Evolutionary conservation across 1,140 invertebrate species (phyloP), one percentile per base, ranked within the genome.

Genomic region (Euura saliciscinereae): DNA sequence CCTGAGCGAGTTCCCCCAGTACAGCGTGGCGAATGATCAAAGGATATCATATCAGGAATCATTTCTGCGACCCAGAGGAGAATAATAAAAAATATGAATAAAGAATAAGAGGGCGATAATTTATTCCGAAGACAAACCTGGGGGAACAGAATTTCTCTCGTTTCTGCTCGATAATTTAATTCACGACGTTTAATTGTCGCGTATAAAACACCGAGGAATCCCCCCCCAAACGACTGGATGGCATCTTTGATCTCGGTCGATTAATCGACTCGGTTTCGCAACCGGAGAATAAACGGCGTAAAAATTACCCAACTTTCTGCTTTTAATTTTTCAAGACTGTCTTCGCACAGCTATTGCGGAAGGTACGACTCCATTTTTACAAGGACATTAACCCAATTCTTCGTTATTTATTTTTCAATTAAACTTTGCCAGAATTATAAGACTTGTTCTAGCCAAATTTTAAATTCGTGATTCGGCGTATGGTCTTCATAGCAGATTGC

Each of bases 81-180:
- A 28, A 28, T 28, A 28, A 28, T 28, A 28, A 28, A 28, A 28
- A 28, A 28, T 59, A 10, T 59, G 51, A 59, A 59, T 8, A 59
- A 59, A n/a, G 51, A 59, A 59, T 28, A n/a, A 59, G 51, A 59
- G 51, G 51, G 51, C 51, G 13, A 59, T 59, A 59, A 59, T 59
- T 59, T 11, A n/a, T n/a, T 59, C 6, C 8, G 51, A 59, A 59
- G 10, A 6, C 13, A 59, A 11, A 59, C 51, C 28, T 28, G 28
- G 51, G 51, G 51, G 8, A 4, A 59, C 13, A n/a, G 5, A 59
- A 59, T 59, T 59, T 59, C 51, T 59, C 51, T 59, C 51, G 51
- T 59, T 59, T 59, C 8, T 59, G 51, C 51, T 59, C 51, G 51
- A 59, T 59, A 59, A 59, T 8, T 8, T 59, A 59, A 59, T 59